Conservation (phyloP, 2,797 vertebrate genomes). For the Tamandua tetradactyla region DNA sequence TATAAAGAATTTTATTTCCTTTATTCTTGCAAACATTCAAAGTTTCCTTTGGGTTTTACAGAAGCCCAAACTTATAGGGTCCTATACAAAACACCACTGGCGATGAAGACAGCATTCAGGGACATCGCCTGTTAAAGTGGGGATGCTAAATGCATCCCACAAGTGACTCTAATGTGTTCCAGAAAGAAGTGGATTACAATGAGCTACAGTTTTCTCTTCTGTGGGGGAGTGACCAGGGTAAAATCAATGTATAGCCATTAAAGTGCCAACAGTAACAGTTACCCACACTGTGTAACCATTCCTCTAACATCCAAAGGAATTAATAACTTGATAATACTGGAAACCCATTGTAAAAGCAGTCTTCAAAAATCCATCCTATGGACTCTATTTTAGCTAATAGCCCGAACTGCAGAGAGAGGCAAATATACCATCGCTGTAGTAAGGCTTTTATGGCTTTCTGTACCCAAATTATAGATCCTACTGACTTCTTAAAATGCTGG, state of each 20-base stretch:
- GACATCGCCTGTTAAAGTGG: neutral
- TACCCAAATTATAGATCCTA: neutral
- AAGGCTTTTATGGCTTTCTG: neutral
- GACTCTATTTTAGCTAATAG: neutral
- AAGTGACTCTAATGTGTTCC: neutral
- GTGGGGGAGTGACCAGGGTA: neutral
- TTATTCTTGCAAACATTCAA: slow-evolving; percentile 45
- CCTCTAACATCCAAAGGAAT: neutral
- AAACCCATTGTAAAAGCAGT: neutral
- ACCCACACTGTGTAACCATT: neutral
- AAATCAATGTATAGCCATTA: neutral
- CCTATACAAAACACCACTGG: slow-evolving; percentile 46
- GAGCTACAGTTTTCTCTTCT: neutral
- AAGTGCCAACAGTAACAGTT: slow-evolving; percentile 5
- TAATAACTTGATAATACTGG: neutral
- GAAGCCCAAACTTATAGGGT: neutral
- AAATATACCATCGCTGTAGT: neutral
- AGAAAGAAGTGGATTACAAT: neutral
- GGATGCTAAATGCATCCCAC: neutral
- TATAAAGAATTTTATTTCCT: slow-evolving; percentile 42
- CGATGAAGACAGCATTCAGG: slow-evolving; percentile 3
- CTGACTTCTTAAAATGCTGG: neutral
- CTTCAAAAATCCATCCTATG: neutral
- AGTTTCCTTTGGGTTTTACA: slow-evolving; percentile 1
- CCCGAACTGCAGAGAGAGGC: neutral